These are phyloP conservation scores for Bufo gargarizans DNA, from an alignment of 2,113 vertebrate species.

Conservation along the genomic window DNA sequence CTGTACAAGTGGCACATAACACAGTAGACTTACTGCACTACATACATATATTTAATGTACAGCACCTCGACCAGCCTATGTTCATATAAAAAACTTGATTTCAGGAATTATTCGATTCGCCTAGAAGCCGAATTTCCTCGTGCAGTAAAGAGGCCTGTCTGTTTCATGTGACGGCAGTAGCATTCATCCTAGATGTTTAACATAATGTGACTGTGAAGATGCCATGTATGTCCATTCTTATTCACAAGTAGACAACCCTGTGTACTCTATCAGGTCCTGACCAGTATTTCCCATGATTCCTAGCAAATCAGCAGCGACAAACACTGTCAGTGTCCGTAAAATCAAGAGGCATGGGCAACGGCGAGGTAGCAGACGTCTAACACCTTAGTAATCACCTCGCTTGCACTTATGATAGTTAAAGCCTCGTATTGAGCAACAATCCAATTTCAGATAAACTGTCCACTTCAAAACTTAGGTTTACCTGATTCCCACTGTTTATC, in stretches of 20 bases:
- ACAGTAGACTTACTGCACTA: too few species aligned
- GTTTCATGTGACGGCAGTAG: background rate
- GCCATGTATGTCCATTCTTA: background rate
- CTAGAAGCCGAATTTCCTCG: too few species aligned
- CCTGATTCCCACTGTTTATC: conserved; percentile 29
- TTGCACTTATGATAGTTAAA: conserved; percentile 12
- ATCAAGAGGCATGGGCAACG: background rate
- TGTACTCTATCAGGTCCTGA: too few species aligned
- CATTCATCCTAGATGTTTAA: background rate
- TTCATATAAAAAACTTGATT: too few species aligned
- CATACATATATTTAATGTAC: too few species aligned
- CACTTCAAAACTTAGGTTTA: conserved; percentile 16
- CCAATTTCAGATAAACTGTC: conserved; percentile 24
- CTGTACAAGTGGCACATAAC: too few species aligned
- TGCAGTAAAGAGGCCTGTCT: too few species aligned
- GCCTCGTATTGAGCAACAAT: conserved; percentile 20
- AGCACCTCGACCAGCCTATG: too few species aligned
- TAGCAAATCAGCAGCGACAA: background rate
- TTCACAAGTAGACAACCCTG: background rate
- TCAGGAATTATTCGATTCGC: too few species aligned
- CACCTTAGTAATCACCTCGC: conserved; percentile 8
- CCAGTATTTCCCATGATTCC: background rate
- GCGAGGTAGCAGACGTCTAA: background rate
- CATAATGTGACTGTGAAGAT: background rate
- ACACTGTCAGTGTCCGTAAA: background rate